Percentiles rank a stretch among this genome's conserved stretches.
phyloP scores from a whole-genome alignment of 2,888 invertebrate species.

The Thymelicus lineola region DNA sequence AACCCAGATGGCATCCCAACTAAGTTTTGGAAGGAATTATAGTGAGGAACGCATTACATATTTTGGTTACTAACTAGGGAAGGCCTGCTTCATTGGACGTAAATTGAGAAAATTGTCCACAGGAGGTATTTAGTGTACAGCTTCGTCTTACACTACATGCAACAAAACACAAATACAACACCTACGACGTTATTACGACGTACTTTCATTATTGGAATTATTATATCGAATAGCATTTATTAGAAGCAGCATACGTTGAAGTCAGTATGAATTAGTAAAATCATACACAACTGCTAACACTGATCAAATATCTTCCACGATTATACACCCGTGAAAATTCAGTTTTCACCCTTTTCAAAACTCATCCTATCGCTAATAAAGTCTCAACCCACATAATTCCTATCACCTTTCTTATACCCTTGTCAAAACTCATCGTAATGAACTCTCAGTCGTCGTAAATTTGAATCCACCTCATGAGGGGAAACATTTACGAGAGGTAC shows the following conservation, averaged over 20 bases:
- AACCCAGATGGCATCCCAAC: slow-evolving; percentile 7
- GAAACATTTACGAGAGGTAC: slow-evolving; percentile 18
- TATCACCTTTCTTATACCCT: slow-evolving; percentile 25
- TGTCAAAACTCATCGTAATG: slow-evolving; percentile 25
- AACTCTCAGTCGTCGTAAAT: slow-evolving; percentile 20
- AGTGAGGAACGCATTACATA: neutral
- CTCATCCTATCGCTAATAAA: slow-evolving; percentile 1
- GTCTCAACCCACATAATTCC: slow-evolving; percentile 5
- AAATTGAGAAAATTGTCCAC: too few relatives aligned
- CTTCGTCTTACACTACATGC: too few relatives aligned
- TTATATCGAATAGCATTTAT: too few relatives aligned
- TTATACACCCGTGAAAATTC: neutral
- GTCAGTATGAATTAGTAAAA: too few relatives aligned
- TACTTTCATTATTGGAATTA: too few relatives aligned
- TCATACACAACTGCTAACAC: too few relatives aligned
- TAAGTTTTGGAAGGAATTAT: slow-evolving; percentile 6
- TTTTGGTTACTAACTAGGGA: neutral
- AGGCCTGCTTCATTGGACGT: too few relatives aligned
- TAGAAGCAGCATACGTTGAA: too few relatives aligned
- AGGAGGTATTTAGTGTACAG: too few relatives aligned
- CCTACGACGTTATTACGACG: too few relatives aligned
- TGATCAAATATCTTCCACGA: too few relatives aligned
- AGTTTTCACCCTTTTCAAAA: slow-evolving; percentile 4
- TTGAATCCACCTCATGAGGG: slow-evolving; percentile 15
- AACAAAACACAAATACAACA: too few relatives aligned